Evolutionary conservation across 92 coral and sea anemone genomes (phyloP).

Genomic region (Porites rus): DNA sequence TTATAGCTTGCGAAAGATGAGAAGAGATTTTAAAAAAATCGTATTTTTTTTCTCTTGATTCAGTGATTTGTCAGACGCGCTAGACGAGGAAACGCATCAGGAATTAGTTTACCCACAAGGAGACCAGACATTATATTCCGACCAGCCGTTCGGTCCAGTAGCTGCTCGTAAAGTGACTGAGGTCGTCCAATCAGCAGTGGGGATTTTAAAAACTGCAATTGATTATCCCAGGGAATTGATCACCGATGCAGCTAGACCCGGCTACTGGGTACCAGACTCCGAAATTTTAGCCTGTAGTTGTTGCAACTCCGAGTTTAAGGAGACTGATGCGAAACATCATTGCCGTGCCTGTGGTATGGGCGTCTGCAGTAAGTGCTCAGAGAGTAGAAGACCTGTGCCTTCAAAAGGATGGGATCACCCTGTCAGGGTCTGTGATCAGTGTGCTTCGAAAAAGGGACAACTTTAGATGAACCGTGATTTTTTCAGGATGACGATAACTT

Average conservation of each 20-base stretch:
- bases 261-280: constrained; percentile 96
- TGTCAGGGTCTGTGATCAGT: constrained; percentile 93
- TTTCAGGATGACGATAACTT: neutral
- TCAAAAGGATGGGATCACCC: constrained; percentile 99
- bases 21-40: no score
- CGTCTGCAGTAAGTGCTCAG: constrained; percentile 88
- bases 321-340: constrained; percentile 86
- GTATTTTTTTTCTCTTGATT: neutral
- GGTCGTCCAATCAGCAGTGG: constrained; percentile 90
- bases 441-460: constrained; percentile 73
- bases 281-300: constrained; percentile 80
- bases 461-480: constrained; percentile 1
- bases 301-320: constrained; percentile 82
- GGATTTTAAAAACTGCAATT: constrained; percentile 80
- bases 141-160: constrained; percentile 79
- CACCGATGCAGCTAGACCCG: constrained; percentile 97
- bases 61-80: constrained; percentile 88
- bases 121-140: constrained; percentile 38
- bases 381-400: constrained; percentile 81
- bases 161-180: constrained; percentile 95
- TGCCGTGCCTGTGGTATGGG: constrained; percentile 99
- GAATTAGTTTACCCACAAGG: constrained; percentile 11
- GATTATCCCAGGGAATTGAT: constrained; percentile 90
- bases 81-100: constrained; percentile 68
- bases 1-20: neutral